Evolutionary conservation across 2,888 invertebrate genomes (phyloP), one percentile per base, ranked within the genome.

Genomic region (Bombyx huttoni): DNA sequence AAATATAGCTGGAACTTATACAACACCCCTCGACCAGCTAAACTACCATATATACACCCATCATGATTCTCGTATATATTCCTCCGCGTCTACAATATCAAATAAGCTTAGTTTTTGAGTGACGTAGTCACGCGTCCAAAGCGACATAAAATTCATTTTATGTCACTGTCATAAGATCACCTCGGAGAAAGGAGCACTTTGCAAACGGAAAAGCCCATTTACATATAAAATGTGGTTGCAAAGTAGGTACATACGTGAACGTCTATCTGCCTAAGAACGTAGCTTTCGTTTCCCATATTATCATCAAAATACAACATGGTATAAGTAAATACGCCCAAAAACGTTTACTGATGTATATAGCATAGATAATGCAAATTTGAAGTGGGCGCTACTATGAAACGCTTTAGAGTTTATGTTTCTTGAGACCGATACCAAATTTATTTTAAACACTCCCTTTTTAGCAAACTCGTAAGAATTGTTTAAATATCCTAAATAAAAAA

Each of bases 121-220:
- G 58, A 57, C 58, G 57, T 60, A 66, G 63, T 62, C 62, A 65
- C 59, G 58, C 56, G 68, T 65, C 59, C 58, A 59, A 68, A 60
- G 66, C 64, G 65, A 67, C 68, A 65, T 68, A 67, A 70, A 75
- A 71, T 75, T 77, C 67, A 74, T 76, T 76, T 75, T 70, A 67
- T 65, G 71, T 73, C 73, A 64, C 68, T 70, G 71, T 73, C 68
- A 64, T 63, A 59, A 64, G 70, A 76, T 75, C 73, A 75, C 70
- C 71, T 75, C 60, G 62, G 65, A 71, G 70, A 71, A 73, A 70
- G 68, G 65, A 78, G 73, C 72, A 77, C 73, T 78, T 76, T 74
- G 73, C 68, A 64, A 69, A 70, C 69, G 70, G 73, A 71, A 75
- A 73, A 75, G 60, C 68, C 64, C 69, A 78, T 79, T 80, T 80